phyloP scores from a whole-genome alignment of 2,888 invertebrate species.

The Cryptus armator region DNA sequence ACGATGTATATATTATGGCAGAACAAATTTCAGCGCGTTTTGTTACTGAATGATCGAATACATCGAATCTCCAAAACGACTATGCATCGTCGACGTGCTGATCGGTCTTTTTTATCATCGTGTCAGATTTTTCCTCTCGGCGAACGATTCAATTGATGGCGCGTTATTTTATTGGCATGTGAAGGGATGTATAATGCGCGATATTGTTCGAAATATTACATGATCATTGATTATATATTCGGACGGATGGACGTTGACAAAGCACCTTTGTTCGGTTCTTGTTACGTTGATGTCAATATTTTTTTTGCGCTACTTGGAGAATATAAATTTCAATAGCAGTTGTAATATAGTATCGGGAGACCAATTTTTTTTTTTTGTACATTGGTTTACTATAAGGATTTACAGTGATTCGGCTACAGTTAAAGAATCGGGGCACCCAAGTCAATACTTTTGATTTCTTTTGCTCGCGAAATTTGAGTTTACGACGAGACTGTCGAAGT shows the following conservation, averaged over 20 bases:
- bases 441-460: neutral
- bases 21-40: neutral
- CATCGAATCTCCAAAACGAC: neutral
- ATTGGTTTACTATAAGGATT: neutral
- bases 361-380: neutral
- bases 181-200: neutral
- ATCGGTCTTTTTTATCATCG: neutral
- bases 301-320: neutral
- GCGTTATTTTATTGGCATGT: neutral
- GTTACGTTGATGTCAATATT: neutral
- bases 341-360: too few relatives aligned
- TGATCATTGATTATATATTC: conserved; percentile 9
- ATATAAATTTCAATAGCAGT: neutral
- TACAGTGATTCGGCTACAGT: neutral
- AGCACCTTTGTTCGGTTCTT: neutral
- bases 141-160: conserved; percentile 3
- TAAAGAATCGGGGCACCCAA: neutral
- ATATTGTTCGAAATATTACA: conserved; percentile 1
- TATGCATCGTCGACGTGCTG: neutral
- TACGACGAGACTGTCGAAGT: neutral
- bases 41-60: neutral
- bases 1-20: neutral
- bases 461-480: neutral
- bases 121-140: neutral
- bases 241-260: neutral